phyloP scores from a whole-genome alignment of 1,140 invertebrate species.

The Dryas iulia region DNA sequence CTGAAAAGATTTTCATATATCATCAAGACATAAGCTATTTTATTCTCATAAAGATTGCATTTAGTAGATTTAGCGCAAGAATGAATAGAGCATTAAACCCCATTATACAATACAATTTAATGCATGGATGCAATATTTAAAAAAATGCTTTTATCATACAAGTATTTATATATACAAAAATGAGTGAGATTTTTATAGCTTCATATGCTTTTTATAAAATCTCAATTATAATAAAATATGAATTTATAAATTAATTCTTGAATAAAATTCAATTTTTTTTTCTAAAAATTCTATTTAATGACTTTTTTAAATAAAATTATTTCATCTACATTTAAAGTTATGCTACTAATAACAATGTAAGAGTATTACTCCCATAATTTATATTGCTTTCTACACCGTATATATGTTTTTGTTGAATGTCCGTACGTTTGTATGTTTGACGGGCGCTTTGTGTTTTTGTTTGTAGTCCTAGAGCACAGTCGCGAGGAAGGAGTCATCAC shows the following conservation, averaged over 20 bases:
- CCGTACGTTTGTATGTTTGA: constrained; percentile 73
- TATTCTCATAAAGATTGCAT: background rate
- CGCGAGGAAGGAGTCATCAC: constrained; percentile 80
- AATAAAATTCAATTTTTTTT: too few relatives aligned
- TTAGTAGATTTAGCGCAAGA: background rate
- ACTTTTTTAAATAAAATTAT: too few relatives aligned
- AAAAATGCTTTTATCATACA: constrained; percentile 38
- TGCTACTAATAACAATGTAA: background rate
- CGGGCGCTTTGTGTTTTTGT: constrained; percentile 77
- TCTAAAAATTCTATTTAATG: too few relatives aligned
- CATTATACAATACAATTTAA: background rate
- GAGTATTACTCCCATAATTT: background rate
- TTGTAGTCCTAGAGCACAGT: constrained; percentile 81
- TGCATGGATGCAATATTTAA: constrained; percentile 24
- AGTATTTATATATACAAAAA: constrained; percentile 20
- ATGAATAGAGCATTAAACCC: background rate
- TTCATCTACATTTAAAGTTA: background rate
- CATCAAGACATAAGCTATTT: background rate
- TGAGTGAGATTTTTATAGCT: constrained; percentile 19
- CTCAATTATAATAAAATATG: constrained; percentile 9
- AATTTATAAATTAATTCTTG: too few relatives aligned
- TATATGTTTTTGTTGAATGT: constrained; percentile 51
- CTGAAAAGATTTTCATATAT: background rate
- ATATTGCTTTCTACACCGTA: constrained; percentile 20
- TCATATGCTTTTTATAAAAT: constrained; percentile 14